Conservation (phyloP, 1,140 invertebrate species). For the Bradysia coprophila region DNA sequence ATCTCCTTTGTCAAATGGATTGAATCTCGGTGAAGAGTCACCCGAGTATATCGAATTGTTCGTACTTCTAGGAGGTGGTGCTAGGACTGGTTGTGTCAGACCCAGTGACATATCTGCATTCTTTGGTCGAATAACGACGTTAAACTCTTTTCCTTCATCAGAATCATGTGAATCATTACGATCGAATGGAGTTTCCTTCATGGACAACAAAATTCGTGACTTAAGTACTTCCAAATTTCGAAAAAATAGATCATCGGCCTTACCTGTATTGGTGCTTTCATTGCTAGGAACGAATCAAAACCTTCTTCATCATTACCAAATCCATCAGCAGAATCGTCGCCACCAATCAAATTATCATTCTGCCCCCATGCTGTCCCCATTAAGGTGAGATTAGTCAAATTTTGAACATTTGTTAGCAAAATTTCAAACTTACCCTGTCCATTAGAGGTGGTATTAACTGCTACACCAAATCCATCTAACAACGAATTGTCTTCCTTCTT, state of each 20-base stretch:
- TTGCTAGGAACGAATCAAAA: conserved; percentile 66
- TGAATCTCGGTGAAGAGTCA: conserved; percentile 38
- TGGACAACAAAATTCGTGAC: no score
- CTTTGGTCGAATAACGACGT: conserved; percentile 35
- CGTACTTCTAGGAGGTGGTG: conserved; percentile 46
- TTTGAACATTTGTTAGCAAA: no score
- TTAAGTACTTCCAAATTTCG: no score
- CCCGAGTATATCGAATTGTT: conserved; percentile 23
- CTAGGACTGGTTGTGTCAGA: conserved; percentile 42
- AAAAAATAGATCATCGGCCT: no score
- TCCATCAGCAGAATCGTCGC: conserved; percentile 27
- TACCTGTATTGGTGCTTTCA: conserved; percentile 39
- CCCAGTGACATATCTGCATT: conserved; percentile 24
- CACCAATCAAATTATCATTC: conserved; percentile 30
- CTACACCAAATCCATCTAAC: background rate
- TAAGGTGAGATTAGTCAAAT: no score
- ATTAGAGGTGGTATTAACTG: background rate
- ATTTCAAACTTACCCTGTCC: background rate
- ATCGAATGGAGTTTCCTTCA: conserved; percentile 26
- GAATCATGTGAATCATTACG: conserved; percentile 57
- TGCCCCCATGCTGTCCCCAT: conserved; percentile 22
- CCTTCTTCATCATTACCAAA: conserved; percentile 47
- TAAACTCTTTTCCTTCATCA: conserved; percentile 38
- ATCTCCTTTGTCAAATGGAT: conserved; percentile 64
- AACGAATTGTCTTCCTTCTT: conserved; percentile 27